A percentile compares a stretch with the other conserved stretches of the same genome.
phyloP scores from a whole-genome alignment of 2,113 vertebrate genomes.

The Larimichthys polyactis region DNA sequence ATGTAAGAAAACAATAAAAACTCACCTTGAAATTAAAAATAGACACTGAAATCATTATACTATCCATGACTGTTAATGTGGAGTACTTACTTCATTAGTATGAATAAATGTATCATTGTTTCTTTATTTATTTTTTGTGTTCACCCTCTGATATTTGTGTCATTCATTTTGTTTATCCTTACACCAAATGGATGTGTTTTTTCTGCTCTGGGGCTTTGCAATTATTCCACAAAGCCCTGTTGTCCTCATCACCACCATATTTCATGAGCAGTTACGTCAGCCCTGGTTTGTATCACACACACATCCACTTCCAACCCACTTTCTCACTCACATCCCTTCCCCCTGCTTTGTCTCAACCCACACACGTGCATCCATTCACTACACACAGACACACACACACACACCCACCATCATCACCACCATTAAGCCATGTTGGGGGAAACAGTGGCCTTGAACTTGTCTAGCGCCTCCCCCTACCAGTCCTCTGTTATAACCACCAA shows the following conservation, averaged over 20 bases:
- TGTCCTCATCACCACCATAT: slow-evolving; percentile 51
- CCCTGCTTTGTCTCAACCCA: slow-evolving; percentile 64
- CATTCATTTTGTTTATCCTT: slow-evolving; percentile 13
- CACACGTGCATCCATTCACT: slow-evolving; percentile 40
- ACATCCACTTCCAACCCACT: slow-evolving; percentile 50
- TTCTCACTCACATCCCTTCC: slow-evolving; percentile 61
- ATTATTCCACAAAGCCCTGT: slow-evolving; percentile 39
- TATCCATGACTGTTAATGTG: not conserved
- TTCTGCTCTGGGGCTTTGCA: slow-evolving; percentile 39
- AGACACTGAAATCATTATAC: not conserved
- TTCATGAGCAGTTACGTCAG: slow-evolving; percentile 66
- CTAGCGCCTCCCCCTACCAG: slow-evolving; percentile 69
- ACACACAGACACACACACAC: slow-evolving; percentile 16
- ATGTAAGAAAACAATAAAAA: not conserved
- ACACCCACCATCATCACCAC: slow-evolving; percentile 44
- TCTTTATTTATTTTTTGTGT: no score
- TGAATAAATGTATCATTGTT: not conserved
- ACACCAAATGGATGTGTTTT: not conserved
- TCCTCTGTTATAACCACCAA: slow-evolving; percentile 65
- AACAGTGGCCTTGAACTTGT: slow-evolving; percentile 80
- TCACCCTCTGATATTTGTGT: not conserved
- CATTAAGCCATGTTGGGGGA: slow-evolving; percentile 58
- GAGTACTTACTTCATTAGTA: not conserved
- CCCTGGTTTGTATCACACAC: slow-evolving; percentile 58
- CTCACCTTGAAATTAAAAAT: not conserved